Conservation (phyloP, 2,888 invertebrate species). For the Linnaemya vulpina region DNA sequence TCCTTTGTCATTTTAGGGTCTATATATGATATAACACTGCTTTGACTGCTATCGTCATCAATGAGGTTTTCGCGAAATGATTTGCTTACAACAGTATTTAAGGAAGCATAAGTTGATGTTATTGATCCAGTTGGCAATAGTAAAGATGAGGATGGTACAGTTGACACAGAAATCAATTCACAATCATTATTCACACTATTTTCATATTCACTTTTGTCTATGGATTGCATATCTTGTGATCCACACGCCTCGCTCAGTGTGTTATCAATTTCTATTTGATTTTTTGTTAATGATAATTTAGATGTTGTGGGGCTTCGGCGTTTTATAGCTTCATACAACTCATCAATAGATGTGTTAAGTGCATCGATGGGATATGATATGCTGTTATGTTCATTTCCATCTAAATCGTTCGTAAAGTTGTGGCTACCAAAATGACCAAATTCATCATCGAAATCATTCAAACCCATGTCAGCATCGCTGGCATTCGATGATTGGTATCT, state of each 20-base stretch:
- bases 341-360: constrained; percentile 84
- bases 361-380: constrained; percentile 72
- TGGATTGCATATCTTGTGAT: background rate
- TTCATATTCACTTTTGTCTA: background rate
- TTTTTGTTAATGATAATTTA: constrained; percentile 16
- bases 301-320: constrained; percentile 76
- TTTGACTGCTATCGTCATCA: constrained; percentile 83
- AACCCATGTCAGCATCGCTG: constrained; percentile 81
- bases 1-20: constrained; percentile 77
- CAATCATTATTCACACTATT: constrained; percentile 47
- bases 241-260: background rate
- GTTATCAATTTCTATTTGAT: constrained; percentile 3
- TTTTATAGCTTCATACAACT: constrained; percentile 88
- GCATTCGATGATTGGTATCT: constrained; percentile 83
- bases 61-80: constrained; percentile 75
- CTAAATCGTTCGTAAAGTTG: constrained; percentile 58
- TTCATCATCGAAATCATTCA: constrained; percentile 82
- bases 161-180: constrained; percentile 24
- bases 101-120: constrained; percentile 52
- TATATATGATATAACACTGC: constrained; percentile 82
- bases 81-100: constrained; percentile 55
- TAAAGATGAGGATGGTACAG: constrained; percentile 16
- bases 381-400: constrained; percentile 55
- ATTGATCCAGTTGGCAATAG: constrained; percentile 14
- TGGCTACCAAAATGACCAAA: constrained; percentile 73